These are phyloP conservation scores for Leptinotarsa tumamoca DNA, from an alignment of 2,888 invertebrate genomes.

Conservation along the genomic window DNA sequence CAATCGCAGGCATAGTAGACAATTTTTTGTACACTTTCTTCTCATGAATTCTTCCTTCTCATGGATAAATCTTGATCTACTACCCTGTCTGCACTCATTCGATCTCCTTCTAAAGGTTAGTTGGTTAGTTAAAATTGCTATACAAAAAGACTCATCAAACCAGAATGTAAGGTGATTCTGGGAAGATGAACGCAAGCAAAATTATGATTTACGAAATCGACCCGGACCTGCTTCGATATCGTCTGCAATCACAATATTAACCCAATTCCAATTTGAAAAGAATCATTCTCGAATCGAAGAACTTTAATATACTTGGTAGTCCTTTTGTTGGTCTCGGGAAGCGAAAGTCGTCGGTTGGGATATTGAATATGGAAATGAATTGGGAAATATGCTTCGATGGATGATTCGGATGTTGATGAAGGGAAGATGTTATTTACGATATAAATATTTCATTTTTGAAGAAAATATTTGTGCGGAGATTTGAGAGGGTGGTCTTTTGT, in stretches of 20 bases:
- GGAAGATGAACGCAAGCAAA: too few species aligned
- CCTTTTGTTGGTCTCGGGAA: constrained; percentile 10
- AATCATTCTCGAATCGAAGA: constrained; percentile 9
- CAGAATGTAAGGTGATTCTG: too few species aligned
- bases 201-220: too few species aligned
- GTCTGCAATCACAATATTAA: constrained; percentile 42
- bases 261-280: constrained; percentile 20
- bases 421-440: constrained; percentile 4
- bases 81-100: too few species aligned
- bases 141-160: too few species aligned
- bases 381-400: constrained; percentile 13
- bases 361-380: constrained; percentile 30
- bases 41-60: too few species aligned
- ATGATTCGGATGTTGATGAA: not conserved
- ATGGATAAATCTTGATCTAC: too few species aligned
- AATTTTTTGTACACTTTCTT: too few species aligned
- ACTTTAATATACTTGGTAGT: constrained; percentile 18
- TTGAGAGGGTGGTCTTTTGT: not conserved
- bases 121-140: too few species aligned
- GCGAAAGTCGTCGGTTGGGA: not conserved
- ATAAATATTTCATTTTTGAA: not conserved
- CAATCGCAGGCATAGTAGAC: too few species aligned
- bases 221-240: constrained; percentile 27
- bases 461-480: constrained; percentile 4
- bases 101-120: too few species aligned